phyloP scores from a whole-genome alignment of 2,797 vertebrate genomes.

The Muraenolepis orangiensis region DNA sequence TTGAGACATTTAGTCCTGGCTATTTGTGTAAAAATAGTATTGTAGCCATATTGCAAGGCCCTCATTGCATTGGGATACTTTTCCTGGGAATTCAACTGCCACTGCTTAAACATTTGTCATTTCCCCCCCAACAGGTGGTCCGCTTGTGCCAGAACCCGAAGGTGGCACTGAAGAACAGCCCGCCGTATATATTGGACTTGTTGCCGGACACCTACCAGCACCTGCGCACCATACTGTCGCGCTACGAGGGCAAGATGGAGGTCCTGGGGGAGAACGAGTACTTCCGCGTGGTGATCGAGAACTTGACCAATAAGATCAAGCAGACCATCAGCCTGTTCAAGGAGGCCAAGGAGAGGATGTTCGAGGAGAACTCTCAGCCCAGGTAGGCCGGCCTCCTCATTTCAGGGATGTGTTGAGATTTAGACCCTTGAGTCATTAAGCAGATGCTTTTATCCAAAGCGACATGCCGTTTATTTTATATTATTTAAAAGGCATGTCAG shows the following conservation, averaged over 20 bases:
- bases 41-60: background rate
- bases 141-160: conserved; percentile 97
- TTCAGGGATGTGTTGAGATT: background rate
- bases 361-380: conserved; percentile 97
- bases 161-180: conserved; percentile 96
- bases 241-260: conserved; percentile 98
- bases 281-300: conserved; percentile 98
- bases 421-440: background rate
- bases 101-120: background rate
- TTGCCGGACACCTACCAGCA: conserved; percentile 98
- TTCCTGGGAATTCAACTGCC: background rate
- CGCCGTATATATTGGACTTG: conserved; percentile 96
- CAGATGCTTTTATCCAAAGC: background rate
- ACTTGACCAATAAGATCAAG: conserved; percentile 97
- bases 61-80: background rate
- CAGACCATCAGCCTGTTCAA: conserved; percentile 99
- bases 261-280: conserved; percentile 96
- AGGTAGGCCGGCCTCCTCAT: conserved; percentile 74
- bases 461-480: background rate
- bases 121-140: conserved; percentile 81
- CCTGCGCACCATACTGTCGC: conserved; percentile 90
- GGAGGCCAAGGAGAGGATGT: conserved; percentile 97
- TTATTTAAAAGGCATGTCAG: background rate
- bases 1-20: background rate
- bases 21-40: background rate